A percentile compares a stretch with the other conserved stretches of the same genome.
Conservation (phyloP, 2,888 invertebrate genomes). For the Melanargia galathea region DNA sequence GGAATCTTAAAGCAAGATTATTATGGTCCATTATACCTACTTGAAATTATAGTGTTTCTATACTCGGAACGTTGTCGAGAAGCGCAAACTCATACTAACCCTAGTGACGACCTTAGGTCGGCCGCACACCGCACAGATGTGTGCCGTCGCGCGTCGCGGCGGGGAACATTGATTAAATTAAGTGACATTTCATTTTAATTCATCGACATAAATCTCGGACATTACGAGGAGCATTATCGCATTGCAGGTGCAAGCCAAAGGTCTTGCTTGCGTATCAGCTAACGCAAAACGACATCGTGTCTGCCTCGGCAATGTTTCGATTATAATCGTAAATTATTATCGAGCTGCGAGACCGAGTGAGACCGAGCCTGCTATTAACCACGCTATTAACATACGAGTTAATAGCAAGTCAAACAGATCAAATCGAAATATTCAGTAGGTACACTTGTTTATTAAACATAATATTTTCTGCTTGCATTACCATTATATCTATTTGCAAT, state of each 20-base stretch:
- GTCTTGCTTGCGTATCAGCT: constrained; percentile 53
- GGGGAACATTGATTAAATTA: constrained; percentile 74
- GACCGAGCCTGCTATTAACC: too few relatives aligned
- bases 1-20: too few relatives aligned
- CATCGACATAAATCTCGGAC: constrained; percentile 68
- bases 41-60: too few relatives aligned
- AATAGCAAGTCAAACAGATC: constrained; percentile 12
- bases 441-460: not conserved
- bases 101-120: constrained; percentile 14
- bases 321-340: constrained; percentile 35
- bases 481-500: not conserved
- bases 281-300: constrained; percentile 58
- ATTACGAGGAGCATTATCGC: constrained; percentile 65
- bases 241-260: constrained; percentile 62
- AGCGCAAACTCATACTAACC: too few relatives aligned
- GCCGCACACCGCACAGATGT: constrained; percentile 53
- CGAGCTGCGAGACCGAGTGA: constrained; percentile 27
- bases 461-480: constrained; percentile 2
- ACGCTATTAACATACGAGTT: constrained; percentile 26
- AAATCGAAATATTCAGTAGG: not conserved
- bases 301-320: constrained; percentile 44
- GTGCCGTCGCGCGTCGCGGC: constrained; percentile 59
- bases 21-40: too few relatives aligned
- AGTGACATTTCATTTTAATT: constrained; percentile 78
- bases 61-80: too few relatives aligned